phyloP scores from a whole-genome alignment of 2,797 vertebrate genomes.

The Molothrus aeneus region DNA sequence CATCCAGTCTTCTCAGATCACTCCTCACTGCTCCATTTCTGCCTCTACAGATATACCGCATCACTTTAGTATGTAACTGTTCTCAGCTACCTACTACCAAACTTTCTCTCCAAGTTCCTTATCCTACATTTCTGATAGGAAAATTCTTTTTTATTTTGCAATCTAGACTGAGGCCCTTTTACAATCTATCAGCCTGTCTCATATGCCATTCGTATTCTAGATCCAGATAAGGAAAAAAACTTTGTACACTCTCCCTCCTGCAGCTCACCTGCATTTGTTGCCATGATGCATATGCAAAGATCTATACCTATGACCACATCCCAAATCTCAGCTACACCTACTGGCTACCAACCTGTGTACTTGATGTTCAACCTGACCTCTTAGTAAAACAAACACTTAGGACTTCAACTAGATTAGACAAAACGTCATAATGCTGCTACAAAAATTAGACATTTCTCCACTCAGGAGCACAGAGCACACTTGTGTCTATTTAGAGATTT shows the following conservation, averaged over 20 bases:
- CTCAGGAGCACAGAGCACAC: background rate
- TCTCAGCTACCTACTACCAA: background rate
- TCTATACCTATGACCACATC: background rate
- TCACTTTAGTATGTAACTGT: background rate
- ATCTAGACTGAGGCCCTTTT: background rate
- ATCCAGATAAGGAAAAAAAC: background rate
- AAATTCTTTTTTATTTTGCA: background rate
- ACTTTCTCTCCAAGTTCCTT: background rate
- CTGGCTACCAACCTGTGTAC: background rate
- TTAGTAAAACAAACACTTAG: background rate
- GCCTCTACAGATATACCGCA: background rate
- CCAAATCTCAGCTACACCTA: background rate
- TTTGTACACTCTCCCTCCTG: background rate
- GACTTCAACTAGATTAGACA: background rate
- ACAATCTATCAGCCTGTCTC: background rate
- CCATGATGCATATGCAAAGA: background rate
- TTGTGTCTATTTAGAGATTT: background rate
- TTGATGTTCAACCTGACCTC: background rate
- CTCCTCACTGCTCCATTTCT: background rate
- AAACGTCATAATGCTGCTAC: background rate
- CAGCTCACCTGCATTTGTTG: background rate
- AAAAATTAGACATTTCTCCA: background rate
- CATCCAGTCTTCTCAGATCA: background rate
- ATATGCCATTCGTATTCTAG: background rate
- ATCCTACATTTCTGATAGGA: background rate